Base-by-base conservation (phyloP, 2,113 vertebrate species). In the Embiotoca jacksoni region DNA sequence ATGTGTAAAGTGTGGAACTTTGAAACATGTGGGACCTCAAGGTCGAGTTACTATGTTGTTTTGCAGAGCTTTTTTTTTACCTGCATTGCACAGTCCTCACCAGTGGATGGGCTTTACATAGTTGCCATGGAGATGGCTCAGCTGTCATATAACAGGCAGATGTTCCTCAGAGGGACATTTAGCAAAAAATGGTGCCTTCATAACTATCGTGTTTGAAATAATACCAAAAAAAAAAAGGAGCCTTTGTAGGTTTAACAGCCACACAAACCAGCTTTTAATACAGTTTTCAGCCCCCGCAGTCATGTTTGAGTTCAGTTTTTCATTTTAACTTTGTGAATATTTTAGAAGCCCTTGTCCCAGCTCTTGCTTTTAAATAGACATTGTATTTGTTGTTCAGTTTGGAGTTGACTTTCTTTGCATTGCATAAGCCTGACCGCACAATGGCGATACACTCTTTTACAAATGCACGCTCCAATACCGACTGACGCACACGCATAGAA, bases 371-470 rank as follows among this genome's bases (percentile, higher is more conserved):
- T 76, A 81, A 23, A 74, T 76, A 83, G 57, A 83, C 56, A 47
- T 75, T 35, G 47, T 44, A 50, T 82, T 82, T 83, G 57, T 77
- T 87, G 62, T 79, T 88, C 50, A 37, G 71, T 80, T 65, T 75
- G 13, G 53, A 58, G 68, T 49, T 41, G 63, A 64, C 82, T 86
- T 85, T 67, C 86, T 68, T 39, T 67, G 64, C 23, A 52, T 87
- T 89, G 88, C 84, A 36, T 87, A 87, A 89, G 87, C 70, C 67
- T 65, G 75, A 59, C 74, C 39, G 14, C 81, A 80, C 63, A 71
- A 23, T 31, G n/a, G 64, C 55, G 83, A 81, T 52, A 14, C 72
- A 78, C 59, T 65, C 47, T 75, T 67, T 67, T 23, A 73, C 57
- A 71, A 81, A 77, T 72, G 35, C 68, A 16, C 52, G 30, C 59